A percentile compares a stretch with the other conserved stretches of the same genome.
Evolutionary conservation across 1,140 invertebrate species (phyloP).

Genomic region (Drosophila serrata): DNA sequence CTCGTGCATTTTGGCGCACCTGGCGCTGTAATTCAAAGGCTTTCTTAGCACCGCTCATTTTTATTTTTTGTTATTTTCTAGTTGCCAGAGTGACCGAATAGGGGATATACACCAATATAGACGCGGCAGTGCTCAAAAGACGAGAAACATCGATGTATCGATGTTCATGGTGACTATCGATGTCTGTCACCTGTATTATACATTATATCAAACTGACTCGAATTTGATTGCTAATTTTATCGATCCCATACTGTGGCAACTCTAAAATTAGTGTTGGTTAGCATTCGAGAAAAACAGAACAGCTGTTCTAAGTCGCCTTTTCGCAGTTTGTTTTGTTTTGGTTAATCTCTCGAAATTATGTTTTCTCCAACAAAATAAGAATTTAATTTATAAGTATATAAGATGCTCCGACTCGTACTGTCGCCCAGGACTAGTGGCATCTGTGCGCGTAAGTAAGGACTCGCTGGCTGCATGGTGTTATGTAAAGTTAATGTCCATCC

Average conservation of each 20-base stretch:
- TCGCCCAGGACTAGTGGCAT: slow-evolving; percentile 2
- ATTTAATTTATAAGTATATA: not conserved
- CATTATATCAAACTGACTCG: not conserved
- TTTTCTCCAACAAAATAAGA: not conserved
- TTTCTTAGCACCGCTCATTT: slow-evolving; percentile 72
- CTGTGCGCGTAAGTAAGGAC: slow-evolving; percentile 57
- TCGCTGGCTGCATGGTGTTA: slow-evolving; percentile 39
- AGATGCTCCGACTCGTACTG: slow-evolving; percentile 46
- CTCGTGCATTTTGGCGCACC: slow-evolving; percentile 90
- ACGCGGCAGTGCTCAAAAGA: not conserved
- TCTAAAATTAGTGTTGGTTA: not conserved
- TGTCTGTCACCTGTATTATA: too few species aligned
- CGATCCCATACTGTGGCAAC: not conserved
- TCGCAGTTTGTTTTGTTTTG: slow-evolving; percentile 24
- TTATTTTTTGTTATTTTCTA: slow-evolving; percentile 9
- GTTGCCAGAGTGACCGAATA: not conserved
- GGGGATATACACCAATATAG: not conserved
- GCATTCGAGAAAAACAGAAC: not conserved
- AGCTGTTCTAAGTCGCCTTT: not conserved
- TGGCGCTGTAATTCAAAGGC: slow-evolving; percentile 89
- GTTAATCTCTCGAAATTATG: slow-evolving; percentile 14
- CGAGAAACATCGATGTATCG: not conserved
- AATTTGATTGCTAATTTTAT: not conserved
- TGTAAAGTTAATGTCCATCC: slow-evolving; percentile 48
- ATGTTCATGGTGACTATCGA: not conserved